These are phyloP conservation scores for Ceratosolen fusciceps DNA, from an alignment of 1,140 invertebrate species.

Conservation along the genomic window DNA sequence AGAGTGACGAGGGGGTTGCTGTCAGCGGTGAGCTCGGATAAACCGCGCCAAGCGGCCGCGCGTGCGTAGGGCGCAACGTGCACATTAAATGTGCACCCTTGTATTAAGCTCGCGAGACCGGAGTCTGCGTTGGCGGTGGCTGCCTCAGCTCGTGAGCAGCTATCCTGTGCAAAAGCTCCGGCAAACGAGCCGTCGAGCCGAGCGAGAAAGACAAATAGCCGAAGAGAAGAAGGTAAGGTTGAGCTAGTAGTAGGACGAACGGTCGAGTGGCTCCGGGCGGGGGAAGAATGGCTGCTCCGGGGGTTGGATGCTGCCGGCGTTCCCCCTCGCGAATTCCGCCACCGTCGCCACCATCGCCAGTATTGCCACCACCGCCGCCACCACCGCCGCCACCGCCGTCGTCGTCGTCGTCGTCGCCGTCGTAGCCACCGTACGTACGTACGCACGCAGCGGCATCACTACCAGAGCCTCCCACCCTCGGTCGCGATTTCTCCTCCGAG, in stretches of 20 bases:
- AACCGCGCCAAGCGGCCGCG: neutral
- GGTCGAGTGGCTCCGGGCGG: conserved; percentile 32
- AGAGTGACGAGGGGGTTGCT: too few relatives aligned
- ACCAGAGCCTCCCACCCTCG: too few relatives aligned
- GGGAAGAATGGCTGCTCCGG: conserved; percentile 46
- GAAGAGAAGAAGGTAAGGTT: conserved; percentile 40
- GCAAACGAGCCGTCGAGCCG: conserved; percentile 13
- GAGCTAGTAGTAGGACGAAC: conserved; percentile 37
- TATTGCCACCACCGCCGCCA: neutral
- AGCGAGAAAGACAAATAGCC: conserved; percentile 46
- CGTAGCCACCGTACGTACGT: too few relatives aligned
- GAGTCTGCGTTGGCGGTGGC: neutral
- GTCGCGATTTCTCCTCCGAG: neutral
- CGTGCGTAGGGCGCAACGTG: conserved; percentile 16
- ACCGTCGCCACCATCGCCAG: neutral
- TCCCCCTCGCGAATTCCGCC: neutral
- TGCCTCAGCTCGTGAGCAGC: neutral
- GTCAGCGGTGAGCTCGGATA: neutral
- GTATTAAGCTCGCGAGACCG: neutral
- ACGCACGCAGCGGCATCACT: too few relatives aligned
- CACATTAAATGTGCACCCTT: conserved; percentile 11
- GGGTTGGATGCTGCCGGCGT: conserved; percentile 55
- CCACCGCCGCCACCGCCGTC: neutral
- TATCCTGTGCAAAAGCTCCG: neutral
- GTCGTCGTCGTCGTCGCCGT: neutral